Evolutionary conservation across 2,888 invertebrate genomes (phyloP).

Genomic region (Unio delphinus): DNA sequence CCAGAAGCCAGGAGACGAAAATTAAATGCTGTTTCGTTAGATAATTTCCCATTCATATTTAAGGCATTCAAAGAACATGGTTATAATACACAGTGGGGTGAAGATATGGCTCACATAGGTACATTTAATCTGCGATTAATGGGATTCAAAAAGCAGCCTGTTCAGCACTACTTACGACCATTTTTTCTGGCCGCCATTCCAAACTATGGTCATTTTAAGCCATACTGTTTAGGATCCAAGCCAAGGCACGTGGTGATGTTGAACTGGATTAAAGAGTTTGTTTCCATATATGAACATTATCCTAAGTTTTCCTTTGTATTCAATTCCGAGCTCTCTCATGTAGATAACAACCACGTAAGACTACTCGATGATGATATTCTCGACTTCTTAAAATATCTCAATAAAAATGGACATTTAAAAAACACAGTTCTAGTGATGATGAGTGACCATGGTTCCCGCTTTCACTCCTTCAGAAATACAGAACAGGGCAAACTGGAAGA

Average conservation of each 20-base stretch:
- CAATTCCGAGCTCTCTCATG: constrained; percentile 90
- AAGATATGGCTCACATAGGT: constrained; percentile 87
- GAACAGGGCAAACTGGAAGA: constrained; percentile 94
- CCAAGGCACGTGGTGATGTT: constrained; percentile 77
- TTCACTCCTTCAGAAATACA: constrained; percentile 85
- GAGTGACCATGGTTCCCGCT: constrained; percentile 91
- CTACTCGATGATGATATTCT: constrained; percentile 82
- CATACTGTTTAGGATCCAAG: constrained; percentile 79
- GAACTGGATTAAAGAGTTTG: constrained; percentile 74
- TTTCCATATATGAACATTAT: constrained; percentile 77
- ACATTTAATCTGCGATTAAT: constrained; percentile 92
- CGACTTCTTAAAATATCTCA: constrained; percentile 75
- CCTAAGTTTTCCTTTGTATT: constrained; percentile 91
- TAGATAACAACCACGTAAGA: constrained; percentile 85
- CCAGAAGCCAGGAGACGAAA: constrained; percentile 85
- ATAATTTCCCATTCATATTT: constrained; percentile 86
- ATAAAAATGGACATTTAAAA: constrained; percentile 78
- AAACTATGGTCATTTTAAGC: constrained; percentile 30
- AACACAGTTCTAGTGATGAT: constrained; percentile 89
- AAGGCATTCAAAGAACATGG: constrained; percentile 78
- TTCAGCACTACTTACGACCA: constrained; percentile 90
- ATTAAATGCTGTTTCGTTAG: constrained; percentile 78
- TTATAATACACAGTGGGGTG: constrained; percentile 83
- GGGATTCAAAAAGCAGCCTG: constrained; percentile 87
- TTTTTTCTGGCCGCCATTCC: constrained; percentile 79